Evolutionary conservation across 2,888 invertebrate species (phyloP).

Genomic region (Euclidia mi): DNA sequence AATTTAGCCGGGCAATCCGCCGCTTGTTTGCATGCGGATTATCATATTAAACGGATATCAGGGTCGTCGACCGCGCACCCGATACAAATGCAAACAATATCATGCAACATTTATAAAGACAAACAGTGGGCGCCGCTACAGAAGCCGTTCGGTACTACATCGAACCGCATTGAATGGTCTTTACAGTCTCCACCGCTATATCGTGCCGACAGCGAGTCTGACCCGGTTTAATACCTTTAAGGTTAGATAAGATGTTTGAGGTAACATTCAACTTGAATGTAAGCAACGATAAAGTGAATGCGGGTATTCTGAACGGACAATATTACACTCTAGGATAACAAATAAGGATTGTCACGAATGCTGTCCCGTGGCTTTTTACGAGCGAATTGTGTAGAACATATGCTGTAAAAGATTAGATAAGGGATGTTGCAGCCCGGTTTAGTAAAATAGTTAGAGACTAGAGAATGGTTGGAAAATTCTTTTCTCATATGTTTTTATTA

Average conservation of each 20-base stretch:
- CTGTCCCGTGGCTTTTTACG: too few species aligned
- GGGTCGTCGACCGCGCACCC: constrained; percentile 74
- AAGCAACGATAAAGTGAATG: constrained; percentile 2
- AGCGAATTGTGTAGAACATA: too few species aligned
- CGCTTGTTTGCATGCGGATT: constrained; percentile 89
- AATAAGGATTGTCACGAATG: too few species aligned
- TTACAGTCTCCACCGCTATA: neutral
- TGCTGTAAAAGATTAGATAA: too few species aligned
- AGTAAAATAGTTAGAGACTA: too few species aligned
- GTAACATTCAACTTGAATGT: constrained; percentile 13
- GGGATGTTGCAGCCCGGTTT: too few species aligned
- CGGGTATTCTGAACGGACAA: neutral
- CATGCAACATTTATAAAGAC: constrained; percentile 84
- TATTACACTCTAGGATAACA: too few species aligned
- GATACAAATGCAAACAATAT: constrained; percentile 86
- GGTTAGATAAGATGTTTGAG: constrained; percentile 12
- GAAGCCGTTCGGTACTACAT: constrained; percentile 35
- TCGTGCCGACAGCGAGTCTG: constrained; percentile 20
- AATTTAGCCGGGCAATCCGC: constrained; percentile 87
- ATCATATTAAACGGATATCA: constrained; percentile 90
- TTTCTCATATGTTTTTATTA: too few species aligned
- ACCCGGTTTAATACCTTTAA: constrained; percentile 20
- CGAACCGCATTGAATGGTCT: constrained; percentile 32
- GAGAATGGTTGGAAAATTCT: too few species aligned
- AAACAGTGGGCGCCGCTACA: constrained; percentile 66